Percentiles rank a stretch among this genome's conserved stretches.
Conservation (phyloP, 2,888 invertebrate species). For the Piscicola geometra region DNA sequence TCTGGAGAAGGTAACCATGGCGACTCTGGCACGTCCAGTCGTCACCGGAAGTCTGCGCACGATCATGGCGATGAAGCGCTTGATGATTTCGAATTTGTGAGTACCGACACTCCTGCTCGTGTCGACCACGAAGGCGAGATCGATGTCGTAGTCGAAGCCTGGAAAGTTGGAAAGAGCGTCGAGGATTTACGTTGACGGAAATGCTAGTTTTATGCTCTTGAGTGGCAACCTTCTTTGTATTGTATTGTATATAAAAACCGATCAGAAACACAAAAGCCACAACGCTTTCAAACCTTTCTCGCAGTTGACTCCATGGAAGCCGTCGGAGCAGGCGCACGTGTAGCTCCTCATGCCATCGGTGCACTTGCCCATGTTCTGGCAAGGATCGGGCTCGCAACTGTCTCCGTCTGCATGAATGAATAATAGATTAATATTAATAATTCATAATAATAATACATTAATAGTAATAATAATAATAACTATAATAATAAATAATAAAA, state of each 20-base stretch:
- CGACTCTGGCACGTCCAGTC: constrained; percentile 38
- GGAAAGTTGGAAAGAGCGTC: constrained; percentile 6
- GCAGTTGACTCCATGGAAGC: constrained; percentile 37
- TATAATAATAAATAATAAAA: too few relatives aligned
- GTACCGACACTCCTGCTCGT: constrained; percentile 42
- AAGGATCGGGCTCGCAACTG: constrained; percentile 45
- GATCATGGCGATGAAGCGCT: constrained; percentile 38
- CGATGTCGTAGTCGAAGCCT: constrained; percentile 48
- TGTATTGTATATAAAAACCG: too few relatives aligned
- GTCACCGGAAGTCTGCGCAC: constrained; percentile 37
- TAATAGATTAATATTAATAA: too few relatives aligned
- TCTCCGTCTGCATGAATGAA: constrained; percentile 42
- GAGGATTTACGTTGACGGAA: neutral
- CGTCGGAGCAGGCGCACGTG: constrained; percentile 35
- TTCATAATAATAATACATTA: too few relatives aligned
- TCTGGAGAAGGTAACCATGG: constrained; percentile 39
- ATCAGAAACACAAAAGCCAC: neutral
- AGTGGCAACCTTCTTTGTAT: too few relatives aligned
- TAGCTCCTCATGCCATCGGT: constrained; percentile 36
- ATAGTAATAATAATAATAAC: too few relatives aligned
- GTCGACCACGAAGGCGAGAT: constrained; percentile 49
- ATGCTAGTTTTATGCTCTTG: too few relatives aligned
- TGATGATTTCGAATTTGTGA: constrained; percentile 39
- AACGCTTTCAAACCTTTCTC: constrained; percentile 32
- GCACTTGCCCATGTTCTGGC: constrained; percentile 41